These are phyloP conservation scores for Pelobates cultripes DNA, from an alignment of 2,797 vertebrate species.

Conservation along the genomic window DNA sequence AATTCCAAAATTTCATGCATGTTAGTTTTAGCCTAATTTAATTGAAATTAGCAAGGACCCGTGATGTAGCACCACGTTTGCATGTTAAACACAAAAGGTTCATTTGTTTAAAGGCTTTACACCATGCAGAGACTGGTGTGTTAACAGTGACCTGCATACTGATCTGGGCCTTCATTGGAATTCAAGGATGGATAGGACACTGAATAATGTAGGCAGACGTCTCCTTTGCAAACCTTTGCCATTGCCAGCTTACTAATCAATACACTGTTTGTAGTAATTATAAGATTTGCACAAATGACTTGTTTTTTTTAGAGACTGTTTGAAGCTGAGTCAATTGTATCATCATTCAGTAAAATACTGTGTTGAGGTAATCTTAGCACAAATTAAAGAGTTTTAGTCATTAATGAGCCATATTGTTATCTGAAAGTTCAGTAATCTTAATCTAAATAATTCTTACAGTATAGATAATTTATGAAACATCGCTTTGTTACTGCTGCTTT, in stretches of 20 bases:
- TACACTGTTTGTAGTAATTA: constrained; percentile 53
- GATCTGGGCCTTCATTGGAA: constrained; percentile 43
- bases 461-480: too few relatives aligned
- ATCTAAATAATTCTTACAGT: background rate
- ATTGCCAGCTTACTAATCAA: constrained; percentile 43
- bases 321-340: constrained; percentile 13
- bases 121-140: constrained; percentile 25
- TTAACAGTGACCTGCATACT: constrained; percentile 47
- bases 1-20: background rate
- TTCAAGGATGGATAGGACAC: constrained; percentile 45
- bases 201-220: constrained; percentile 47
- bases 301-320: constrained; percentile 33
- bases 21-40: background rate
- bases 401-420: constrained; percentile 13
- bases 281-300: constrained; percentile 35
- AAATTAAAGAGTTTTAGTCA: constrained; percentile 17
- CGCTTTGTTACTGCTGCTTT: background rate
- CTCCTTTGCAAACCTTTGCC: constrained; percentile 40
- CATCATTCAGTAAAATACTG: constrained; percentile 22
- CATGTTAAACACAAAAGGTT: constrained; percentile 36
- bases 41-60: background rate
- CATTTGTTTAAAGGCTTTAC: constrained; percentile 17
- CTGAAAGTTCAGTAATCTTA: constrained; percentile 13
- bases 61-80: constrained; percentile 10
- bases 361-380: constrained; percentile 8